Conservation (phyloP, 2,888 invertebrate genomes). For the Drosophila emarginata region DNA sequence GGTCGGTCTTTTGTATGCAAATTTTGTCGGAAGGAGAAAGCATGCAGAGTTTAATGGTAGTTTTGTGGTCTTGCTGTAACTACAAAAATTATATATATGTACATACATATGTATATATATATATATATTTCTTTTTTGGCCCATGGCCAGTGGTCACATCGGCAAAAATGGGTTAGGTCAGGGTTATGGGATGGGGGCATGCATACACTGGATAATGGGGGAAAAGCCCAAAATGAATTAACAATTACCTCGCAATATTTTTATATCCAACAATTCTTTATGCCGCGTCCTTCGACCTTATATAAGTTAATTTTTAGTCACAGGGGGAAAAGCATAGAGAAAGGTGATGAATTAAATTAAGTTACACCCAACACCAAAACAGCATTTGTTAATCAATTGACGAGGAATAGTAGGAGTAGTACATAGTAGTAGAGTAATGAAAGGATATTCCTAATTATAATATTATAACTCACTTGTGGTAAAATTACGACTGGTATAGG, state of each 20-base stretch:
- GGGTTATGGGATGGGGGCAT: not conserved
- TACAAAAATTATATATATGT: not conserved
- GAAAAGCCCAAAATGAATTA: slow-evolving; percentile 1
- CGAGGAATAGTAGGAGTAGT: too few species aligned
- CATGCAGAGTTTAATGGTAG: not conserved
- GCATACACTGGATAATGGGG: not conserved
- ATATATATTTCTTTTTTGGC: not conserved
- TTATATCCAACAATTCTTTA: slow-evolving; percentile 83
- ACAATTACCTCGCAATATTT: slow-evolving; percentile 82
- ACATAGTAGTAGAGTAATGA: too few species aligned
- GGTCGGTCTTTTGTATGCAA: slow-evolving; percentile 1
- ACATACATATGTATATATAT: too few species aligned
- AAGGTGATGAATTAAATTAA: slow-evolving; percentile 31
- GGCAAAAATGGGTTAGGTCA: not conserved
- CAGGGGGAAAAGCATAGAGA: slow-evolving; percentile 19
- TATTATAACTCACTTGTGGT: slow-evolving; percentile 90
- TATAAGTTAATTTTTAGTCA: slow-evolving; percentile 59
- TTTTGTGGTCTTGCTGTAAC: not conserved
- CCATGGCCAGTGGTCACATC: not conserved
- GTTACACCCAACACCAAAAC: slow-evolving; percentile 39
- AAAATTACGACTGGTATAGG: slow-evolving; percentile 95
- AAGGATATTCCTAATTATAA: too few species aligned
- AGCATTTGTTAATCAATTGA: not conserved
- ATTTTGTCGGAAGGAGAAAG: not conserved
- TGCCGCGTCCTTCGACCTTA: slow-evolving; percentile 82